A percentile compares a stretch with the other conserved stretches of the same genome.
Conservation (phyloP, 2,113 vertebrate species). For the Lagopus leucura region DNA sequence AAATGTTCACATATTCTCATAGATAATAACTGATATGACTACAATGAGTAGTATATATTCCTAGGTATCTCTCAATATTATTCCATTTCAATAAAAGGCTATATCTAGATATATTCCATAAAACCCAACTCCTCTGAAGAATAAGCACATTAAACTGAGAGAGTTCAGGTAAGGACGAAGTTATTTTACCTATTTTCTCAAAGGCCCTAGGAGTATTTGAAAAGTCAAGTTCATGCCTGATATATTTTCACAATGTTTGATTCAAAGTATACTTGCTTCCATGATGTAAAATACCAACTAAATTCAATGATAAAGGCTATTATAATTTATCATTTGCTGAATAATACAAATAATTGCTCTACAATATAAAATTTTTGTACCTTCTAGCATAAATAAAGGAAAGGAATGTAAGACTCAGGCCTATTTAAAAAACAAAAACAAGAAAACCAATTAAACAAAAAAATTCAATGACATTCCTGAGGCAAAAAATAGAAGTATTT, state of each 20-base stretch:
- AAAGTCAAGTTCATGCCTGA: conserved; percentile 2
- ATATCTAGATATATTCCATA: not conserved
- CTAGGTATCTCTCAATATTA: not conserved
- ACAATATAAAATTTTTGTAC: not conserved
- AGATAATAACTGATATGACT: not conserved
- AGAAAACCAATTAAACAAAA: not conserved
- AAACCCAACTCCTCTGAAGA: not conserved
- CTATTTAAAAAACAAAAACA: not conserved
- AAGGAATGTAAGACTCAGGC: not conserved
- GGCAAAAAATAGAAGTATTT: not conserved
- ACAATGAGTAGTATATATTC: not conserved
- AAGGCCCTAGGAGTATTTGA: not conserved
- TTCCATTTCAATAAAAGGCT: conserved; percentile 40
- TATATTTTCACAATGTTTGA: conserved; percentile 5
- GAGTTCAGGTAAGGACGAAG: conserved; percentile 17
- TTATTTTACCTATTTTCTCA: not conserved
- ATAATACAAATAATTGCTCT: not conserved
- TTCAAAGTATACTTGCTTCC: not conserved
- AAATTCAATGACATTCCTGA: not conserved
- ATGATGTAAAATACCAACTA: conserved; percentile 1
- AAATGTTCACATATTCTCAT: conserved; percentile 1
- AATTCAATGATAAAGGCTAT: not conserved
- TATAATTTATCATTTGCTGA: not conserved
- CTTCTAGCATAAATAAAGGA: not conserved
- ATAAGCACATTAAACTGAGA: not conserved